phyloP scores from a whole-genome alignment of 1,140 invertebrate species.

The Diabrotica undecimpunctata region DNA sequence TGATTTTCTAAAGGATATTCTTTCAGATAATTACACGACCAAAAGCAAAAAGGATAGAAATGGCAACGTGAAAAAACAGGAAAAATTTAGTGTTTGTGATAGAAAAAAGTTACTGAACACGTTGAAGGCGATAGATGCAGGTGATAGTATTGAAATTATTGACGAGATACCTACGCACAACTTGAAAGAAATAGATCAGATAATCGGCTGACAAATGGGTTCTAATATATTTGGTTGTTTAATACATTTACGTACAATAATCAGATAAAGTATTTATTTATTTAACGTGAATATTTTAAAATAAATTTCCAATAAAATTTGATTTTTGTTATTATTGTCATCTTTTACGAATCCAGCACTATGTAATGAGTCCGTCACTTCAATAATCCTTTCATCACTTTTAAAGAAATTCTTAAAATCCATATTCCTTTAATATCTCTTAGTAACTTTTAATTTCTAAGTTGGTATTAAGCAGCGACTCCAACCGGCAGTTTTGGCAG shows the following conservation, averaged over 20 bases:
- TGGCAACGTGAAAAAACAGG: slow-evolving; percentile 40
- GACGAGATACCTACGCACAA: slow-evolving; percentile 23
- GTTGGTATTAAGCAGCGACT: too few species aligned
- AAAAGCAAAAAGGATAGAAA: slow-evolving; percentile 34
- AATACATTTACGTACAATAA: background rate
- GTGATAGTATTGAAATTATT: slow-evolving; percentile 51
- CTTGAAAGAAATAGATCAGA: background rate
- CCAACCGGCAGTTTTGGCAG: too few species aligned
- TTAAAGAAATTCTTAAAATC: too few species aligned
- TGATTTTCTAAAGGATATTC: slow-evolving; percentile 37
- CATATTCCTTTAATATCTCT: too few species aligned
- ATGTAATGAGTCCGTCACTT: too few species aligned
- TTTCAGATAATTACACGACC: slow-evolving; percentile 38
- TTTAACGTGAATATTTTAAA: background rate
- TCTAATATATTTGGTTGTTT: background rate
- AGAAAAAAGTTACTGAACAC: slow-evolving; percentile 61
- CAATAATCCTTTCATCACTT: too few species aligned
- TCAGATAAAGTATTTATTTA: background rate
- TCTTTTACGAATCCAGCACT: too few species aligned
- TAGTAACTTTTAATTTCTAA: too few species aligned
- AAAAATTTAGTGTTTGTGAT: slow-evolving; percentile 41
- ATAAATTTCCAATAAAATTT: too few species aligned
- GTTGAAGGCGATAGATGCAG: slow-evolving; percentile 62
- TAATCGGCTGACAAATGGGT: background rate
- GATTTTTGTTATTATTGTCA: too few species aligned